phyloP scores from a whole-genome alignment of 2,888 invertebrate genomes.

The Anthophora plumipes region DNA sequence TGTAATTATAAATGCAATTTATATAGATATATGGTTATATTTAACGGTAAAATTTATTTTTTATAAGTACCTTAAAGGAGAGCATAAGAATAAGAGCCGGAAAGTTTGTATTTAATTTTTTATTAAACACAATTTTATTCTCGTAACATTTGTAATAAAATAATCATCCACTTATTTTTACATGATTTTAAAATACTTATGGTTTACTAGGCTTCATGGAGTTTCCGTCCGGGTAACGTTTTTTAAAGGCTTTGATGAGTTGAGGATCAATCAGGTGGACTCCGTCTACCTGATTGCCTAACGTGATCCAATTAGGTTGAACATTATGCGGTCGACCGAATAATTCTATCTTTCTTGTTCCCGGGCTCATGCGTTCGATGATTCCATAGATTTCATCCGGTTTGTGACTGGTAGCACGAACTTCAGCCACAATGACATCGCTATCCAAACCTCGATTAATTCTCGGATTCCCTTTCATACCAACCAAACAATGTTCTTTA shows the following conservation, averaged over 20 bases:
- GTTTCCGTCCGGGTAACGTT: slow-evolving; percentile 96
- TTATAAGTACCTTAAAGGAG: slow-evolving; percentile 1
- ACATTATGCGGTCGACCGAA: slow-evolving; percentile 99
- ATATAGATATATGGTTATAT: slow-evolving; percentile 26
- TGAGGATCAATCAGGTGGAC: slow-evolving; percentile 96
- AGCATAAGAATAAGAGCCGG: slow-evolving; percentile 5
- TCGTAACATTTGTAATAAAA: slow-evolving; percentile 39
- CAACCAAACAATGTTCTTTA: slow-evolving; percentile 98
- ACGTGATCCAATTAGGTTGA: slow-evolving; percentile 99
- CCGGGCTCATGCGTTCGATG: slow-evolving; percentile 97
- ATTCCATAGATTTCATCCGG: slow-evolving; percentile 99
- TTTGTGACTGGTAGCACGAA: slow-evolving; percentile 98
- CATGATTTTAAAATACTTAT: slow-evolving; percentile 53
- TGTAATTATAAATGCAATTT: slow-evolving; percentile 44
- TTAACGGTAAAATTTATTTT: slow-evolving; percentile 26
- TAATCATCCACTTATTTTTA: slow-evolving; percentile 38
- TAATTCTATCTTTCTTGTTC: slow-evolving; percentile 98
- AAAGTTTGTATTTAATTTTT: slow-evolving; percentile 21
- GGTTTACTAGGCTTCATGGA: slow-evolving; percentile 86
- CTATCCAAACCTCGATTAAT: slow-evolving; percentile 97
- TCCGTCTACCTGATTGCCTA: slow-evolving; percentile 98
- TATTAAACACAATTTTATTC: slow-evolving; percentile 40
- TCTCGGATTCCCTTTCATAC: slow-evolving; percentile 97
- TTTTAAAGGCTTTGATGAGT: slow-evolving; percentile 94
- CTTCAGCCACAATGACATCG: slow-evolving; percentile 99